These are phyloP conservation scores for Conops quadrifasciatus DNA, from an alignment of 2,888 invertebrate species.

Conservation along the genomic window DNA sequence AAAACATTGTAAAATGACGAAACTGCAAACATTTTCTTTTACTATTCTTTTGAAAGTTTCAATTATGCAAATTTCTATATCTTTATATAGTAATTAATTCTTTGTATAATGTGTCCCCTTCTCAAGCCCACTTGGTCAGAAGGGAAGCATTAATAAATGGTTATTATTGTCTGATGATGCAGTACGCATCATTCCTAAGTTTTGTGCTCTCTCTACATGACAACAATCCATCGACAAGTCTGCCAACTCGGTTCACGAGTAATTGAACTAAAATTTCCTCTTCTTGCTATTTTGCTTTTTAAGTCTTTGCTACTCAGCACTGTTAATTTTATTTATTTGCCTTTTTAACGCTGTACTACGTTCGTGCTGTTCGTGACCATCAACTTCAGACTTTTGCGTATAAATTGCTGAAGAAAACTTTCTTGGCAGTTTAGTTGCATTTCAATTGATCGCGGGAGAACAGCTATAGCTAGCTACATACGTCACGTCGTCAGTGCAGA, in stretches of 20 bases:
- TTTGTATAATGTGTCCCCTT: too few relatives aligned
- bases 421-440: slow-evolving; percentile 38
- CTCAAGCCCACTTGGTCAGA: too few relatives aligned
- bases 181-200: too few relatives aligned
- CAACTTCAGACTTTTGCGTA: slow-evolving; percentile 41
- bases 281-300: background rate
- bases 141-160: too few relatives aligned
- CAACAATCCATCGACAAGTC: too few relatives aligned
- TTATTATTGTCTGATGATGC: too few relatives aligned
- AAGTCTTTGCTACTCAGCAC: background rate
- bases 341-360: background rate
- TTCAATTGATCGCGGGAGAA: slow-evolving; percentile 35
- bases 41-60: background rate
- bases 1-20: slow-evolving; percentile 32
- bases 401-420: slow-evolving; percentile 40
- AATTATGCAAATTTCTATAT: background rate
- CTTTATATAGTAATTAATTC: too few relatives aligned
- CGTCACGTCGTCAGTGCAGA: slow-evolving; percentile 9
- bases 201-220: too few relatives aligned
- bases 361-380: slow-evolving; percentile 13
- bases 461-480: background rate
- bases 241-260: too few relatives aligned
- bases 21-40: background rate
- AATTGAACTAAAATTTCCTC: too few relatives aligned
- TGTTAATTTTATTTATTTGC: too few relatives aligned